Percentiles rank a stretch among this genome's conserved stretches.
Evolutionary conservation across 1,140 invertebrate genomes (phyloP).

Genomic region (Hetaerina americana): DNA sequence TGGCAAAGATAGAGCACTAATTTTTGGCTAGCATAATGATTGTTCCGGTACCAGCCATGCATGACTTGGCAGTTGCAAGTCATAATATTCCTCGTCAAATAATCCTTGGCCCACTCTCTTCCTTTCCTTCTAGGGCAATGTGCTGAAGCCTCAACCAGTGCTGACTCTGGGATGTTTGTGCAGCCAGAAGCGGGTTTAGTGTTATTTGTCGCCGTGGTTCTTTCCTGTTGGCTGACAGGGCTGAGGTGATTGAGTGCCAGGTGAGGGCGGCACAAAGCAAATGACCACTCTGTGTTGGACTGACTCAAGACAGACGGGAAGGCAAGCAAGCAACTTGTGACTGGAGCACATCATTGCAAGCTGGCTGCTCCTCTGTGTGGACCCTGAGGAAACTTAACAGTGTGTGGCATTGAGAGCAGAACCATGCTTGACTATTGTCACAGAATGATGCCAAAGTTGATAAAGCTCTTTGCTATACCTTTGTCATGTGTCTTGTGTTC

Average conservation of each 20-base stretch:
- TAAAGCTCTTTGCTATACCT: background rate
- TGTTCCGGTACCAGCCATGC: no score
- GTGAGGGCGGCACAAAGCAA: background rate
- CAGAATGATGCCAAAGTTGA: background rate
- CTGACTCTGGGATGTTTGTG: background rate
- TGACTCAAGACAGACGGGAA: background rate
- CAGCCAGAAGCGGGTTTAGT: background rate
- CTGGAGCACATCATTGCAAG: no score
- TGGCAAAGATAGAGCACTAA: background rate
- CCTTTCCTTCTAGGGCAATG: background rate
- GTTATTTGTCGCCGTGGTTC: background rate
- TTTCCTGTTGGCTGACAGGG: background rate
- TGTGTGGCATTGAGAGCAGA: background rate
- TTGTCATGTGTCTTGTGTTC: background rate
- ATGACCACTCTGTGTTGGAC: background rate
- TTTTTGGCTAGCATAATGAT: no score
- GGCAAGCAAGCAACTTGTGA: no score
- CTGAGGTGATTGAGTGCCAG: background rate
- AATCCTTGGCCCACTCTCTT: no score
- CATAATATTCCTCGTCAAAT: no score
- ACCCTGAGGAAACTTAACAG: background rate
- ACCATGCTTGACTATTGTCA: background rate
- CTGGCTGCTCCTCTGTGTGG: background rate
- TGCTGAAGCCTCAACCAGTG: background rate
- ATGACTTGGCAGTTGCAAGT: no score